phyloP scores from a whole-genome alignment of 2,113 vertebrate species.

The Oncorhynchus masou region DNA sequence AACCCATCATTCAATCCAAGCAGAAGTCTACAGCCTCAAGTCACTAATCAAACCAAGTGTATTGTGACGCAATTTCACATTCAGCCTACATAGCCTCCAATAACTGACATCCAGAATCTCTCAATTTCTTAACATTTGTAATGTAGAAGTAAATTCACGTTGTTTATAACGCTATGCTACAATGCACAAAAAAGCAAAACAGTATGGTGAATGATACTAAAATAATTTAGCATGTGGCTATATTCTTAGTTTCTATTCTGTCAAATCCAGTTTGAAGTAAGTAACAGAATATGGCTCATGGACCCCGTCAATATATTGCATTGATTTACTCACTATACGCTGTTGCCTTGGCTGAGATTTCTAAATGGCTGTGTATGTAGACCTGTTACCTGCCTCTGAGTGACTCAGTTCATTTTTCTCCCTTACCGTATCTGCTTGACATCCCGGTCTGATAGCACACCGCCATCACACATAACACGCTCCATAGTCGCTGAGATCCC shows the following conservation, averaged over 20 bases:
- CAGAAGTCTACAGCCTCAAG: background rate
- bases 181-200: background rate
- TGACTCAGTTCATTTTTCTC: background rate
- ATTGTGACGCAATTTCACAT: background rate
- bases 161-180: too few species aligned
- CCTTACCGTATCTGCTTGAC: conserved; percentile 72
- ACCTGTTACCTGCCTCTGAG: background rate
- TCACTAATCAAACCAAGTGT: background rate
- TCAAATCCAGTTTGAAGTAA: background rate
- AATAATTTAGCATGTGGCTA: background rate
- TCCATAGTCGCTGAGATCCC: conserved; percentile 66
- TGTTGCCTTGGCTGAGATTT: background rate
- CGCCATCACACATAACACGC: conserved; percentile 66
- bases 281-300: too few species aligned
- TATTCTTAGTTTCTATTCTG: background rate
- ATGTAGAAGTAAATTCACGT: too few species aligned
- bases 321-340: background rate
- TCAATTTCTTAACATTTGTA: too few species aligned
- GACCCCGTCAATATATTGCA: background rate
- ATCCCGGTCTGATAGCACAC: conserved; percentile 62
- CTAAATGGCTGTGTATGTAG: background rate
- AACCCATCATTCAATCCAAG: background rate
- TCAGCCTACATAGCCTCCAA: too few species aligned
- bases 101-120: too few species aligned
- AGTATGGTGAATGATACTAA: background rate